Evolutionary conservation across 2,797 vertebrate genomes (phyloP).

Genomic region (Loris lydekkerianus): DNA sequence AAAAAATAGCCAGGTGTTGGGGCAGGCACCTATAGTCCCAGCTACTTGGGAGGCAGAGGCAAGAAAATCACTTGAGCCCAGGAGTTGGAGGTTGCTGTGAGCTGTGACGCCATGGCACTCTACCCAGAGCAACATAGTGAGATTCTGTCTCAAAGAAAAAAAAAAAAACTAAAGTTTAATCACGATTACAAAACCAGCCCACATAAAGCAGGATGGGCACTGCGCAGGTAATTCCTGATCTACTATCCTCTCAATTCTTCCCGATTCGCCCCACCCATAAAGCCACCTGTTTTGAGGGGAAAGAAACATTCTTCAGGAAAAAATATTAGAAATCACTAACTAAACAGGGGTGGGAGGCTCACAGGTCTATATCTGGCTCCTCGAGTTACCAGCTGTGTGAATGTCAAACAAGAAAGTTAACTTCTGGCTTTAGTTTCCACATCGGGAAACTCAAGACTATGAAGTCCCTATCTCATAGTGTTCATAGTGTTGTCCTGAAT

Average conservation of each 20-base stretch:
- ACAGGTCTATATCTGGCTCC: not conserved
- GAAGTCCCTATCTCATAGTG: no score
- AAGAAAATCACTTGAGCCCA: no score
- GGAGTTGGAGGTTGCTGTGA: no score
- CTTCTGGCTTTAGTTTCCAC: not conserved
- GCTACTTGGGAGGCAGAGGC: no score
- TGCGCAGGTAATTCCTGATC: not conserved
- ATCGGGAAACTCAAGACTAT: not conserved
- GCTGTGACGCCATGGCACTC: no score
- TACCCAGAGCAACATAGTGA: no score
- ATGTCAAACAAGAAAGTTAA: not conserved
- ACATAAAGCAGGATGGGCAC: not conserved
- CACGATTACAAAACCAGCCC: not conserved
- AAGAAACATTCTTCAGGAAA: not conserved
- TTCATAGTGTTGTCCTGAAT: not conserved
- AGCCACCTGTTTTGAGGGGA: not conserved
- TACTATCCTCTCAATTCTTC: not conserved
- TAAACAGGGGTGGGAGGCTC: not conserved
- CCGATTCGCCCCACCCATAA: not conserved
- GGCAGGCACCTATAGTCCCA: no score
- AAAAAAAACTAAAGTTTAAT: constrained; percentile 2
- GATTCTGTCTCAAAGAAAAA: no score
- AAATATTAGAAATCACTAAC: not conserved
- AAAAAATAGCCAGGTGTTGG: no score
- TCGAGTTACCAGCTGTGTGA: no score